Percentiles rank a stretch among this genome's conserved stretches.
These are phyloP conservation scores for Bugulina stolonifera DNA, from an alignment of 2,888 invertebrate genomes.

Conservation along the genomic window DNA sequence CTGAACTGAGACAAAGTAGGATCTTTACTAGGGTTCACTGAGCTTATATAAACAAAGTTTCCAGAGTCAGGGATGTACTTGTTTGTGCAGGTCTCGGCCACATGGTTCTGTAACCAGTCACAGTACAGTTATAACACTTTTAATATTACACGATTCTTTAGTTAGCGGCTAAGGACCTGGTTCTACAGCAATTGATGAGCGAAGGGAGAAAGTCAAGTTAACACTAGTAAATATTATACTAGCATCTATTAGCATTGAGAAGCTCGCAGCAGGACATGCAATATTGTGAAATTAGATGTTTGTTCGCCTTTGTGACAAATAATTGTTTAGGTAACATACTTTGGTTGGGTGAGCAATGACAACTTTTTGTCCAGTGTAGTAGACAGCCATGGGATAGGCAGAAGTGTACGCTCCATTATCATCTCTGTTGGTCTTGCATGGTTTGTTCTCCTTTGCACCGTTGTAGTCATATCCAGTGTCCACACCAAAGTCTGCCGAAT, in stretches of 20 bases:
- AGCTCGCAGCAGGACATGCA: no score
- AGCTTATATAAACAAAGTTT: constrained; percentile 25
- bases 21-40: constrained; percentile 19
- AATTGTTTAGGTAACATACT: constrained; percentile 16
- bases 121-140: no score
- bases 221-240: no score
- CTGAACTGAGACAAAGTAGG: constrained; percentile 25
- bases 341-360: constrained; percentile 30
- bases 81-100: constrained; percentile 29
- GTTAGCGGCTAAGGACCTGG: no score
- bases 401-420: constrained; percentile 27
- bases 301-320: no score
- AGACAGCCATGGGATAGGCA: constrained; percentile 29
- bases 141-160: no score
- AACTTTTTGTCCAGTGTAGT: constrained; percentile 30
- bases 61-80: constrained; percentile 29
- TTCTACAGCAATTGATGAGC: no score
- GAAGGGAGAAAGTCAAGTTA: no score
- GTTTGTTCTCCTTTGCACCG: constrained; percentile 22
- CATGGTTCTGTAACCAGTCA: constrained; percentile 27
- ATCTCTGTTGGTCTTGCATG: constrained; percentile 28
- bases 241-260: no score
- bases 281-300: no score
- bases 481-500: constrained; percentile 28
- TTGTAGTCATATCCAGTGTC: constrained; percentile 29